Evolutionary conservation across 2,888 invertebrate genomes (phyloP).

Genomic region (Rapana venosa): DNA sequence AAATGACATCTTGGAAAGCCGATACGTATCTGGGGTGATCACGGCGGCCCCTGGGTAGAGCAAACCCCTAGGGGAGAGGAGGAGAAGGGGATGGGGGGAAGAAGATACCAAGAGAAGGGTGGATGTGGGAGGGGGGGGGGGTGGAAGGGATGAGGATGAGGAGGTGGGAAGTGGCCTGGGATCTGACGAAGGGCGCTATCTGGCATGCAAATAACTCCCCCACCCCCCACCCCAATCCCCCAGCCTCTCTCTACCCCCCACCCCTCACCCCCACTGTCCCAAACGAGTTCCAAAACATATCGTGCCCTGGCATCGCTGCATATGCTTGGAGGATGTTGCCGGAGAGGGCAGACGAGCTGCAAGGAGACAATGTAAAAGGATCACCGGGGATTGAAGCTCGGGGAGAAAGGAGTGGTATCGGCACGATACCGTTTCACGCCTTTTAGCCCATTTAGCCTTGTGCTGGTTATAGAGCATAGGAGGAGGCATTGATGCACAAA

Average conservation of each 20-base stretch:
- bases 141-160: neutral
- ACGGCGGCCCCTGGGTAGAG: conserved; percentile 11
- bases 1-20: conserved; percentile 40
- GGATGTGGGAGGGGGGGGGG: neutral
- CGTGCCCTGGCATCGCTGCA: conserved; percentile 12
- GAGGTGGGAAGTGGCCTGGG: neutral
- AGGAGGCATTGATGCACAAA: neutral
- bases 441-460: neutral
- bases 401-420: neutral
- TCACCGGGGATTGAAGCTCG: neutral
- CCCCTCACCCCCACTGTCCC: neutral
- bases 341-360: neutral
- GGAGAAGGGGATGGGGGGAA: neutral
- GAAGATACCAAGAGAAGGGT: neutral
- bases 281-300: conserved; percentile 28
- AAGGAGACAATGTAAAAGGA: conserved; percentile 25
- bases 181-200: conserved; percentile 19
- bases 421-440: conserved; percentile 10
- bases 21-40: conserved; percentile 43
- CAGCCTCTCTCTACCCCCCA: neutral
- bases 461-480: neutral
- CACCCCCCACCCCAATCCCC: neutral
- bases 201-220: conserved; percentile 21
- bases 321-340: conserved; percentile 1
- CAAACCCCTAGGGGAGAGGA: neutral